These are phyloP conservation scores for Drosophila virilis DNA, from an alignment of 1,140 invertebrate genomes.

Conservation along the genomic window DNA sequence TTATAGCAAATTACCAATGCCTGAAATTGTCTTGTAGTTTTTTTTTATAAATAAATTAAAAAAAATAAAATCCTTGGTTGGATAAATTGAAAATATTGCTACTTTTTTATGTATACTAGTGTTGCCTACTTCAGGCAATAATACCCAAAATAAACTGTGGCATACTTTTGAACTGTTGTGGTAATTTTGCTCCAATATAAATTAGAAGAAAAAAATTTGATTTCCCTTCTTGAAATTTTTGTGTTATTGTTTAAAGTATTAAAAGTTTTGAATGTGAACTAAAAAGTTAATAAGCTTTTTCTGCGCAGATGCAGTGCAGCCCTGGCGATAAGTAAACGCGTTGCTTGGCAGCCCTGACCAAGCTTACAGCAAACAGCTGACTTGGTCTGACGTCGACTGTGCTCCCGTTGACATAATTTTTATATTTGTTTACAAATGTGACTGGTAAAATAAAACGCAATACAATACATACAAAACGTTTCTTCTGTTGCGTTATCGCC, in stretches of 20 bases:
- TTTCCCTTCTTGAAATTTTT: too few species aligned
- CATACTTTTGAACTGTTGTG: too few species aligned
- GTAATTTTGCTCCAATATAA: too few species aligned
- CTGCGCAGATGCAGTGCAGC: background rate
- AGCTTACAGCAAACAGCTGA: conserved; percentile 20
- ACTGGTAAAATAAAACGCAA: background rate
- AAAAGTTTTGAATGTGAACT: too few species aligned
- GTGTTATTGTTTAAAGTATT: too few species aligned
- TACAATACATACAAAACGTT: conserved; percentile 9
- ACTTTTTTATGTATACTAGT: too few species aligned
- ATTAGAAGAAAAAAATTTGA: too few species aligned
- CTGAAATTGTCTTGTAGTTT: background rate
- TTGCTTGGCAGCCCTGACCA: conserved; percentile 16
- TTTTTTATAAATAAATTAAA: background rate
- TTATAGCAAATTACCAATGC: too few species aligned
- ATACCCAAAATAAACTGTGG: too few species aligned
- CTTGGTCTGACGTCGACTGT: background rate
- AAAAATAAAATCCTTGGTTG: too few species aligned
- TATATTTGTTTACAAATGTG: conserved; percentile 11
- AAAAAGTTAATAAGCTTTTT: too few species aligned
- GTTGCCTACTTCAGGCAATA: too few species aligned
- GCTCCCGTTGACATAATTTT: background rate
- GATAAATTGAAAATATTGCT: background rate
- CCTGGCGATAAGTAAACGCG: conserved; percentile 3
- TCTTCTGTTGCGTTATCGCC: background rate